These are phyloP conservation scores for Meloidogyne hapla DNA, from an alignment of 1,140 invertebrate genomes.

Conservation along the genomic window DNA sequence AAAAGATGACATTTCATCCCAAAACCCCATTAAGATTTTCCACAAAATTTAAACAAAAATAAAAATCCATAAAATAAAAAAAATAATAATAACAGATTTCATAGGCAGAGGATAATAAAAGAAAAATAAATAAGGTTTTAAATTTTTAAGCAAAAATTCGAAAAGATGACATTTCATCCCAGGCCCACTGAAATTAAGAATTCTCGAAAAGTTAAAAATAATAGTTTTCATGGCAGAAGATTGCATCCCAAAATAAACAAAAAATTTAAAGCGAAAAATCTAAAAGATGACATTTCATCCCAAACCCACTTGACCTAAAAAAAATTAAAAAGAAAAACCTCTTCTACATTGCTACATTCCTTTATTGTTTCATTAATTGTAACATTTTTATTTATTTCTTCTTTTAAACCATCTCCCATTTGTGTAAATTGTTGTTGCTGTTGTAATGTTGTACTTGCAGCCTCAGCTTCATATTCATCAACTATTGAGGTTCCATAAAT, in stretches of 20 bases:
- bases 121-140: no score
- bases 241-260: no score
- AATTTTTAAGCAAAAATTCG: no score
- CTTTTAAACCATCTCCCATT: background rate
- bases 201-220: no score
- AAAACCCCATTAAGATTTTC: background rate
- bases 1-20: background rate
- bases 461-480: conserved; percentile 66
- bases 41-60: no score
- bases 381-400: background rate
- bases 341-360: conserved; percentile 10
- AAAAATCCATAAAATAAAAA: no score
- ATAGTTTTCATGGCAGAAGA: no score
- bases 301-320: background rate
- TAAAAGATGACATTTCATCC: background rate
- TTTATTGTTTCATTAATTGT: background rate
- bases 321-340: background rate
- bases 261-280: background rate
- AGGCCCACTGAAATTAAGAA: no score
- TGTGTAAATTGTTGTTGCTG: conserved; percentile 5
- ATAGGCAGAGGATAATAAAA: no score
- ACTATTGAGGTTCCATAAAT: conserved; percentile 77
- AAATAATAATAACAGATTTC: no score
- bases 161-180: no score
- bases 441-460: conserved; percentile 3